Conservation (phyloP, 2,888 invertebrate genomes). For the Punctoribates punctum region DNA sequence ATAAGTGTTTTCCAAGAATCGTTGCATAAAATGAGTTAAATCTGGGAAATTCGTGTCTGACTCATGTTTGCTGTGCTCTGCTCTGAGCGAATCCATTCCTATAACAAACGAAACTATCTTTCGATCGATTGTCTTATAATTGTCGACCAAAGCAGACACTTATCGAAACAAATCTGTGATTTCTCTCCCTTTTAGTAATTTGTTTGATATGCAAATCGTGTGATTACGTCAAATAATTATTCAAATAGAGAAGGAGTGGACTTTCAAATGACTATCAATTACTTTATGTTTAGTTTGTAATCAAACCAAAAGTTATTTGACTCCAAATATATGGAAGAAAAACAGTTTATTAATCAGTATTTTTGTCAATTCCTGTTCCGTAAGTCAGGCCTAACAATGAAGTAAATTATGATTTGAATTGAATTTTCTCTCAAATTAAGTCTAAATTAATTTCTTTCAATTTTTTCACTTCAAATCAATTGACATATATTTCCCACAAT, state of each 20-base stretch:
- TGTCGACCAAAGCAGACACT: background rate
- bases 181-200: too few relatives aligned
- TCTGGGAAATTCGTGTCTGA: background rate
- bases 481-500: background rate
- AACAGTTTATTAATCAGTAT: constrained; percentile 26
- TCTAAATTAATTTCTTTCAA: too few relatives aligned
- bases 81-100: background rate
- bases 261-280: background rate
- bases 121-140: constrained; percentile 3
- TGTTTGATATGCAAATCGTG: too few relatives aligned
- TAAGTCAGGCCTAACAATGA: constrained; percentile 12
- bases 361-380: constrained; percentile 20
- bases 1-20: too few relatives aligned
- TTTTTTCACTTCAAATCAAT: background rate
- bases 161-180: too few relatives aligned
- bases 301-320: too few relatives aligned
- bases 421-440: too few relatives aligned
- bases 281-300: background rate
- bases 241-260: too few relatives aligned
- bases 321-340: constrained; percentile 3
- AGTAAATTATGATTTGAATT: background rate
- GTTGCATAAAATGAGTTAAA: background rate
- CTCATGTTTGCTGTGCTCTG: background rate
- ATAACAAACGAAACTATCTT: too few relatives aligned
- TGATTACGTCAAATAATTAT: too few relatives aligned